phyloP scores from a whole-genome alignment of 1,140 invertebrate species.

The Zaprionus nigranus region DNA sequence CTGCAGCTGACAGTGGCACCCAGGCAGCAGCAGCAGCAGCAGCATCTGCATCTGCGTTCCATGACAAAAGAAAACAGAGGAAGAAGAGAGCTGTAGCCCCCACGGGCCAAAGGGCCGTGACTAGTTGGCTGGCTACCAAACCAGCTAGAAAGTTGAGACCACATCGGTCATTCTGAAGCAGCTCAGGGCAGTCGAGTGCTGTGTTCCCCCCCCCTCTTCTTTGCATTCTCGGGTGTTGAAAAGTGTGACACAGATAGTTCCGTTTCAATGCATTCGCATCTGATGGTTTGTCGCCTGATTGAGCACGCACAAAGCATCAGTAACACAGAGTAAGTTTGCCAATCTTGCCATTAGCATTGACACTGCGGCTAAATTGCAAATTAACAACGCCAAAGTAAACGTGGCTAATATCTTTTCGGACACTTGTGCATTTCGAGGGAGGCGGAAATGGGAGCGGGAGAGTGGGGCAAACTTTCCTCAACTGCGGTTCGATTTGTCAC shows the following conservation, averaged over 20 bases:
- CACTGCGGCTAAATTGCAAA: constrained; percentile 42
- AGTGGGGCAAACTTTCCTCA: constrained; percentile 42
- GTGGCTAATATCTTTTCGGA: constrained; percentile 34
- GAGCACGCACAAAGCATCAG: constrained; percentile 36
- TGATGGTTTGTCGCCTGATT: constrained; percentile 57
- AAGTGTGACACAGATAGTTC: constrained; percentile 63
- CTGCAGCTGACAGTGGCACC: constrained; percentile 40
- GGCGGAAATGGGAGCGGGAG: background rate
- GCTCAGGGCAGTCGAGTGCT: constrained; percentile 6
- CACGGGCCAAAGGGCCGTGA: constrained; percentile 16
- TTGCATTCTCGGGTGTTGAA: constrained; percentile 8
- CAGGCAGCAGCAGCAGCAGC: constrained; percentile 11
- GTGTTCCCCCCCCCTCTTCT: background rate
- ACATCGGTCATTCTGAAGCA: constrained; percentile 58
- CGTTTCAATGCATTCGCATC: constrained; percentile 60
- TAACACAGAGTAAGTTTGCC: background rate
- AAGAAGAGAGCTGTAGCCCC: constrained; percentile 29
- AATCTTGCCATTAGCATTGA: constrained; percentile 43
- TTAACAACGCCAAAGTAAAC: constrained; percentile 29
- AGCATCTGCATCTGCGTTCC: background rate
- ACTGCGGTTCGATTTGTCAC: constrained; percentile 41
- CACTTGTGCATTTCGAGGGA: constrained; percentile 18
- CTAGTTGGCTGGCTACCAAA: background rate
- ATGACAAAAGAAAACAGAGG: constrained; percentile 17
- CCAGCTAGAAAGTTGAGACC: constrained; percentile 63